phyloP scores from a whole-genome alignment of 2,113 vertebrate genomes.

The Ramphastos sulfuratus region DNA sequence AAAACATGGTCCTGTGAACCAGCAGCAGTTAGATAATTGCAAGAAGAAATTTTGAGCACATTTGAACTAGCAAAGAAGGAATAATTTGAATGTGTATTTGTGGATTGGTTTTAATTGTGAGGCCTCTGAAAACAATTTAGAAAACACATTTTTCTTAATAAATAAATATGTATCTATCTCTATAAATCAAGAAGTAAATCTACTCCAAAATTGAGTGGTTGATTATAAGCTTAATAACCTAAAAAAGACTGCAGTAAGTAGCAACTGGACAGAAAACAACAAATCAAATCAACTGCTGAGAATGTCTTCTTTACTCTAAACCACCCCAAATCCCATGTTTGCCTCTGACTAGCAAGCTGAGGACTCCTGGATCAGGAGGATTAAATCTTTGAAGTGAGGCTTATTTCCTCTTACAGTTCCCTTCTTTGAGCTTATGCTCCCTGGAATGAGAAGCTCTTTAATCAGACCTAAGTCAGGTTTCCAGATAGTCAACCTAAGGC shows the following conservation, averaged over 20 bases:
- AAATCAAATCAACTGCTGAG: background rate
- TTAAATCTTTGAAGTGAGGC: background rate
- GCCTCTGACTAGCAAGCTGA: background rate
- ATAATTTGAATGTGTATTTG: background rate
- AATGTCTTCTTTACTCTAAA: background rate
- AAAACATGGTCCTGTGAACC: background rate
- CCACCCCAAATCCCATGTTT: background rate
- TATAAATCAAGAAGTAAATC: background rate
- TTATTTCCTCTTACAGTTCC: background rate
- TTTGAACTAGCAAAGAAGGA: background rate
- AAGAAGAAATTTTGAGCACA: background rate
- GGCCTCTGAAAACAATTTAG: background rate
- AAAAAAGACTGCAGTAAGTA: background rate
- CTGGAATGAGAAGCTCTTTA: background rate
- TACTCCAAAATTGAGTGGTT: background rate
- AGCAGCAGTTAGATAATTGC: background rate
- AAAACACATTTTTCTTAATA: background rate
- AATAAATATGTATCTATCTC: no score
- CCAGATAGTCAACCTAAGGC: background rate
- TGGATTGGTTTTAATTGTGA: background rate
- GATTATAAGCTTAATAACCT: background rate
- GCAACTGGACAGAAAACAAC: background rate
- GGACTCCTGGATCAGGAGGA: background rate
- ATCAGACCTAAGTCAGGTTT: background rate
- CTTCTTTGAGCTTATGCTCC: background rate